Evolutionary conservation across 2,888 invertebrate genomes (phyloP), one percentile per base, ranked within the genome.

Genomic region (Didymodactylos carnosus): DNA sequence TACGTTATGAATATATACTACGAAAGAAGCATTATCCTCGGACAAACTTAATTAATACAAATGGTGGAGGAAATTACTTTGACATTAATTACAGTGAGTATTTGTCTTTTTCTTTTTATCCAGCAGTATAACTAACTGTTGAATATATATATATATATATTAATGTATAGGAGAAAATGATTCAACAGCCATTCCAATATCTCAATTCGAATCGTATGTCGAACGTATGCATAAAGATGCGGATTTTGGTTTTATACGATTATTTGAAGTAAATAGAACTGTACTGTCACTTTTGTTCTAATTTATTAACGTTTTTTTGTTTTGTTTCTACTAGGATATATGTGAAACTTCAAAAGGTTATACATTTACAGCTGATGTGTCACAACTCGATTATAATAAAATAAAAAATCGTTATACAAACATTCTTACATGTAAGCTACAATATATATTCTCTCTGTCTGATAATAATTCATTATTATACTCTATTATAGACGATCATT

Each of bases 331-430:
- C 14, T 62, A 80, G 80, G 40, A 78, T 78, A 62, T 81, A 80
- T 2, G 77, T 78, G 35, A 77, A 78, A 23, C 39, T n/a, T 71
- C 75, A n/a, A 75, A 69, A 71, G 29, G 69, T 23, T 69, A 62
- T 46, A 72, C 75, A 13, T 77, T 76, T 73, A 51, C 72, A n/a
- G 69, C 75, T 29, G 72, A 41, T 35, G 40, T 69, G 14, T 73
- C 76, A 23, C 90, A 91, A 80, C 88, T 90, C 78, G 90, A 91
- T 0, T 94, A 94, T 80, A 95, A 95, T 84, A 89, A 91, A 81
- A 87, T 88, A 78, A 95, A 95, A 84, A 95, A 95, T 84, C 88
- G 94, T 81, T 95, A 95, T 85, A 87, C 93, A 73, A 95, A 95
- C 82, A 94, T 95, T 77, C 90, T 93, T 79, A 94, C 94, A 73